phyloP scores from a whole-genome alignment of 2,113 vertebrate species.

The Otis tarda region DNA sequence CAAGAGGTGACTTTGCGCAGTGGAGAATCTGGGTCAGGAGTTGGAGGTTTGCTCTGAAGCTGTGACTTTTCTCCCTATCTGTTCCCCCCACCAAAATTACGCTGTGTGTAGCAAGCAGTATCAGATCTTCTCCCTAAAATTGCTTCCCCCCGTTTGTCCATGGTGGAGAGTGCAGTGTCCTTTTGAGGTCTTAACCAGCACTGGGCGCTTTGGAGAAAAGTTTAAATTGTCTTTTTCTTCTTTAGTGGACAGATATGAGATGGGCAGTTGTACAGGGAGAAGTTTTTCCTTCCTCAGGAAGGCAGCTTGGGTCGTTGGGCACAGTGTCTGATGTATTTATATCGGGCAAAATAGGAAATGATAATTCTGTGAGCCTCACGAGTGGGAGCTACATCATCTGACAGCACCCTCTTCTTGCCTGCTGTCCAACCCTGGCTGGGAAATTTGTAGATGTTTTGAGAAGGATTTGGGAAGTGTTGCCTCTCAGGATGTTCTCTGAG shows the following conservation, averaged over 20 bases:
- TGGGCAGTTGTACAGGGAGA: neutral
- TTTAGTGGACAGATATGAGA: neutral
- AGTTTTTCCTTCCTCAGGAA: neutral
- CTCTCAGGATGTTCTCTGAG: neutral
- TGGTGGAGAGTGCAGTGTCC: neutral
- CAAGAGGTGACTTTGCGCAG: neutral
- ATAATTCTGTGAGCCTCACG: neutral
- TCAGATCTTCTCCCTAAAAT: neutral
- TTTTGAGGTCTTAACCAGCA: neutral
- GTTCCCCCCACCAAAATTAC: too few species aligned
- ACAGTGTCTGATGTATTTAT: neutral
- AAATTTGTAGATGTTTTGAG: neutral
- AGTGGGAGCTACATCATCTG: neutral
- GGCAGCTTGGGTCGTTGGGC: accelerated
- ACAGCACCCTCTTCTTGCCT: neutral
- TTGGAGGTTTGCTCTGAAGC: neutral
- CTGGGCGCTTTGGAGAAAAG: neutral
- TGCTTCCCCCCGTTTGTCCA: accelerated
- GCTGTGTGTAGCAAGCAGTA: accelerated
- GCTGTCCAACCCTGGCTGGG: neutral
- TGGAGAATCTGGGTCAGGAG: neutral
- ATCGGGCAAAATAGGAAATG: neutral
- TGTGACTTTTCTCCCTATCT: neutral
- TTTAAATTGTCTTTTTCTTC: neutral
- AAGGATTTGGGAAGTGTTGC: neutral